Evolutionary conservation across 2,797 vertebrate genomes (phyloP), one percentile per base, ranked within the genome.

Genomic region (Champsocephalus gunnari): DNA sequence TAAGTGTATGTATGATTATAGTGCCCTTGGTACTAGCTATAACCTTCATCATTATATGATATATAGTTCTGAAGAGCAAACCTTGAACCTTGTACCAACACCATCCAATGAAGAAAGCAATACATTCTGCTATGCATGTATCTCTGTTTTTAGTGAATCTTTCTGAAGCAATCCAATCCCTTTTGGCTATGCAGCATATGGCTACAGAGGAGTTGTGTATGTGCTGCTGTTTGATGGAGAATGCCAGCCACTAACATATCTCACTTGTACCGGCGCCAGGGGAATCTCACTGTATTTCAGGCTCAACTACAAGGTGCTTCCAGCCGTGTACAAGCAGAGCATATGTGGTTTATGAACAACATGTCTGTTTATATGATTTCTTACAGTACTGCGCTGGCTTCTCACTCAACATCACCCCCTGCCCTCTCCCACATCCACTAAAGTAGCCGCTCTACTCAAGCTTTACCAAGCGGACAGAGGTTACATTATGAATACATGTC

Each of bases 211-310:
- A 79, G 71, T 24, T 38, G 70, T 73, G 59, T 80, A 82, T 82
- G 77, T 79, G 70, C 74, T 79, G 56, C 57, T 70, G 67, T 88
- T 86, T 92, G 89, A 88, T 87, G 75, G 78, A 73, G 45, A 85
- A 87, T 59, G 67, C 83, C 66, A 79, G 77, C 80, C 78, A 70
- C 87, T 76, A 80, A 84, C 84, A 83, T 84, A 77, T 89, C 87
- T 91, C 85, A 80, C 83, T 91, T 81, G 77, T 72, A 77, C 75
- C 71, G 77, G 61, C 3, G 79, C 86, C 88, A 76, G 79, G 79
- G 81, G 88, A 89, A 38, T 59, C 79, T 10, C 67, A 73, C 70
- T 79, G 74, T 85, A 85, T 89, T 88, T 89, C 73, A 91, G 75
- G 72, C 84, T 84, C 34, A 53, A 13, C 80, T 86, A 79, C 81